These are phyloP conservation scores for Operophtera brumata DNA, from an alignment of 2,888 invertebrate genomes.

Conservation along the genomic window DNA sequence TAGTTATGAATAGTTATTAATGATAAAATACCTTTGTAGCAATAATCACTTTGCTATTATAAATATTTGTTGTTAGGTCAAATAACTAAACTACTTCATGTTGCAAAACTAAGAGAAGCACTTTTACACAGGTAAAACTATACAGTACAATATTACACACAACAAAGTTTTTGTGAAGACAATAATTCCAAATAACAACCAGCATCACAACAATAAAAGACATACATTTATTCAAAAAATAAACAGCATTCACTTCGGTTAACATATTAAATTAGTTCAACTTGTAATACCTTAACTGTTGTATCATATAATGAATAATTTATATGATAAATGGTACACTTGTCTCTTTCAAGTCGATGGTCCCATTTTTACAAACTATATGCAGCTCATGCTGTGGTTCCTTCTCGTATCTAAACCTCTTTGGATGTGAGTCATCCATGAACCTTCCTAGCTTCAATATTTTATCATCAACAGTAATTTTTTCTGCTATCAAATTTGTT, in stretches of 20 bases:
- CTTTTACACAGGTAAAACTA: background rate
- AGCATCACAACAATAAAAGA: slow-evolving; percentile 20
- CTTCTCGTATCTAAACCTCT: slow-evolving; percentile 70
- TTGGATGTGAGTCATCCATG: slow-evolving; percentile 73
- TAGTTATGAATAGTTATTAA: slow-evolving; percentile 16
- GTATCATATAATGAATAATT: slow-evolving; percentile 15
- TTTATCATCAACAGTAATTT: slow-evolving; percentile 71
- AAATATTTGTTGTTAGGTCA: background rate
- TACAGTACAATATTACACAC: background rate
- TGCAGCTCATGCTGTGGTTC: slow-evolving; percentile 69
- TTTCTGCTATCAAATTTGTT: slow-evolving; percentile 74
- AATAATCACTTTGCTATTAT: background rate
- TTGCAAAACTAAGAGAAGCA: background rate
- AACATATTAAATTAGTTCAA: slow-evolving; percentile 19
- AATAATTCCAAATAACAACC: slow-evolving; percentile 15
- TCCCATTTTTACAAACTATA: slow-evolving; percentile 77
- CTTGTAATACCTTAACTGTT: slow-evolving; percentile 15
- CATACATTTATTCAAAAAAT: slow-evolving; percentile 28
- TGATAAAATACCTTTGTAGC: slow-evolving; percentile 15
- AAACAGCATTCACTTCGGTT: slow-evolving; percentile 30
- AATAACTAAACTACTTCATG: background rate
- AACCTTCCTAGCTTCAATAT: slow-evolving; percentile 70
- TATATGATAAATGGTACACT: slow-evolving; percentile 63
- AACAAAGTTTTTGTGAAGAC: slow-evolving; percentile 6
- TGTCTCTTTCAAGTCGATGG: slow-evolving; percentile 72